These are phyloP conservation scores for Rhagium mordax DNA, from an alignment of 2,888 invertebrate genomes.

Conservation along the genomic window DNA sequence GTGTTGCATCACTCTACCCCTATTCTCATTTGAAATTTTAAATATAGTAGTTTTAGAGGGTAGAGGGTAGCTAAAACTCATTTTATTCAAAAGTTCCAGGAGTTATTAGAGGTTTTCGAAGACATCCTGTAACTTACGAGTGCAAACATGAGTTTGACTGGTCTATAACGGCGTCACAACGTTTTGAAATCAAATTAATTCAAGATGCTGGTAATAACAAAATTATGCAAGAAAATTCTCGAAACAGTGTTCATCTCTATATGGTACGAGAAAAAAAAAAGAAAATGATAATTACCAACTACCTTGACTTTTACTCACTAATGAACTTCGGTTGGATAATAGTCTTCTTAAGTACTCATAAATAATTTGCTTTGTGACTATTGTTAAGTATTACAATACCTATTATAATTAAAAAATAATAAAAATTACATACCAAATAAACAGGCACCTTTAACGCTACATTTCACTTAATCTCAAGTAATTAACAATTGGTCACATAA, in stretches of 20 bases:
- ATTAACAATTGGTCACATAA: neutral
- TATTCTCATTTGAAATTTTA: too few species aligned
- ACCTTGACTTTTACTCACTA: slow-evolving; percentile 12
- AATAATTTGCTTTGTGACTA: neutral
- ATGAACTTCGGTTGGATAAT: neutral
- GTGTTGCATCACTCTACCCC: too few species aligned
- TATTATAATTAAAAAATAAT: slow-evolving; percentile 9
- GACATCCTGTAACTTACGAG: too few species aligned
- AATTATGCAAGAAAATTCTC: neutral
- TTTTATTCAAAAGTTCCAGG: too few species aligned
- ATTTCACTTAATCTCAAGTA: slow-evolving; percentile 10
- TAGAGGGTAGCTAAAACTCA: too few species aligned
- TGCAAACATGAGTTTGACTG: too few species aligned
- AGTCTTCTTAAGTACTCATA: neutral
- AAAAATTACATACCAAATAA: slow-evolving; percentile 21
- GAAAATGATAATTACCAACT: neutral
- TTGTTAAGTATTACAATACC: slow-evolving; percentile 15
- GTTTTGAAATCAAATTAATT: neutral
- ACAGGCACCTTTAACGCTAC: neutral
- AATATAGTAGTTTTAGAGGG: too few species aligned
- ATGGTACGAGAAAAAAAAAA: neutral
- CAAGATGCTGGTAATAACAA: neutral
- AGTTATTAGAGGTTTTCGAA: too few species aligned
- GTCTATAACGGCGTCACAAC: too few species aligned
- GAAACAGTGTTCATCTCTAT: neutral